Percentiles rank a stretch among this genome's conserved stretches.
phyloP scores from a whole-genome alignment of 1,140 invertebrate genomes.

The Conus ventricosus region DNA sequence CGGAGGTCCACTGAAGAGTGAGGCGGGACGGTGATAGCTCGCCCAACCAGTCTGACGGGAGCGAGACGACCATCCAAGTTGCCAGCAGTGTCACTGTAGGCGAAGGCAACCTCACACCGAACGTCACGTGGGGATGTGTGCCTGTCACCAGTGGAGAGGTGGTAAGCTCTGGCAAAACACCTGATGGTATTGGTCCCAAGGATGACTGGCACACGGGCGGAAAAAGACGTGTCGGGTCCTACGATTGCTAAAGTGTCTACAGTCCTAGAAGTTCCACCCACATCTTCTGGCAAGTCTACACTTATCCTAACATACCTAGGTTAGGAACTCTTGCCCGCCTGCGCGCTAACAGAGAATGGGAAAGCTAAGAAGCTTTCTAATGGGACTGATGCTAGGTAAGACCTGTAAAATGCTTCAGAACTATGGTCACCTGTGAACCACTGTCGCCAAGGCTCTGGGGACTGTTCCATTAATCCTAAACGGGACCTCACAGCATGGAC shows the following conservation, averaged over 20 bases:
- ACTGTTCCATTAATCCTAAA: background rate
- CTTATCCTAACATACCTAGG: background rate
- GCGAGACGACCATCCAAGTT: background rate
- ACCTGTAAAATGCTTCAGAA: background rate
- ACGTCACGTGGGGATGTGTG: background rate
- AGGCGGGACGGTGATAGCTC: background rate
- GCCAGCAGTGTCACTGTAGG: background rate
- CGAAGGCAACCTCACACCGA: background rate
- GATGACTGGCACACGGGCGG: background rate
- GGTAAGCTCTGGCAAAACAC: background rate
- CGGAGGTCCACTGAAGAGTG: background rate
- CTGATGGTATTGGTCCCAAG: background rate
- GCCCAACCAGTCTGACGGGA: background rate
- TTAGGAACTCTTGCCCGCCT: background rate
- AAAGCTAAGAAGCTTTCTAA: background rate
- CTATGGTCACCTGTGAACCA: background rate
- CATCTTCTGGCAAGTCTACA: background rate
- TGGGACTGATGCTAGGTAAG: background rate
- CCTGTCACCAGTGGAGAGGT: background rate
- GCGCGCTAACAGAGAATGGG: background rate
- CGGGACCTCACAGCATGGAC: background rate
- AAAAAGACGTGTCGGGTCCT: background rate
- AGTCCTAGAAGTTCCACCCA: background rate
- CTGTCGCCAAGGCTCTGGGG: background rate
- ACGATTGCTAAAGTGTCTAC: background rate